Evolutionary conservation across 1,140 invertebrate genomes (phyloP).

Genomic region (Leptinotarsa undecemlineata): DNA sequence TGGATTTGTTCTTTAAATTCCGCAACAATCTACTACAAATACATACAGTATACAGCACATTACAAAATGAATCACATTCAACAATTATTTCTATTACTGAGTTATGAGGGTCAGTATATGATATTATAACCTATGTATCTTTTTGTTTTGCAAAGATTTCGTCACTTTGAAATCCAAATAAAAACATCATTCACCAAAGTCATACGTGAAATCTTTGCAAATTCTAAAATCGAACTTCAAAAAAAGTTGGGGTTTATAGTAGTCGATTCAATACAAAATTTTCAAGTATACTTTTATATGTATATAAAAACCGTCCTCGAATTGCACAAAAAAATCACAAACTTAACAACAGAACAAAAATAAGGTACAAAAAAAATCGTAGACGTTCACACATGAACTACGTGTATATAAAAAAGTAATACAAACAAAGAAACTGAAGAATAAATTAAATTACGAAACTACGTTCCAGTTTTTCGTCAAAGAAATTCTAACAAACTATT

Average conservation of each 20-base stretch:
- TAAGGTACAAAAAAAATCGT: slow-evolving; percentile 27
- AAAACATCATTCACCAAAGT: neutral
- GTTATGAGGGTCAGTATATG: slow-evolving; percentile 40
- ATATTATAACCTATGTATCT: slow-evolving; percentile 33
- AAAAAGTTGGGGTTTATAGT: slow-evolving; percentile 43
- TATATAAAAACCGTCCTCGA: slow-evolving; percentile 12
- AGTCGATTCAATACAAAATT: slow-evolving; percentile 36
- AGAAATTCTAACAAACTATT: slow-evolving; percentile 18
- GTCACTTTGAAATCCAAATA: neutral
- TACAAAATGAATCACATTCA: slow-evolving; percentile 50
- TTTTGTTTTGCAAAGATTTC: slow-evolving; percentile 28
- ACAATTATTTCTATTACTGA: slow-evolving; percentile 44
- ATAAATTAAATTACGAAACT: slow-evolving; percentile 25
- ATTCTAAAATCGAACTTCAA: slow-evolving; percentile 23
- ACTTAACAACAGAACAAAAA: slow-evolving; percentile 24
- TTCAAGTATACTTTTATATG: slow-evolving; percentile 8
- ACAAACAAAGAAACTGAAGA: slow-evolving; percentile 24
- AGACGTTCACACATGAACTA: slow-evolving; percentile 4
- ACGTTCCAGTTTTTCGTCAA: neutral
- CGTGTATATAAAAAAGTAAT: neutral
- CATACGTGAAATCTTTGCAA: slow-evolving; percentile 21
- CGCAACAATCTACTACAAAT: slow-evolving; percentile 42
- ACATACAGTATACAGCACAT: slow-evolving; percentile 49
- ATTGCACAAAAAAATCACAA: slow-evolving; percentile 24
- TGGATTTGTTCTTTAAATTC: slow-evolving; percentile 14